Evolutionary conservation across 2,888 invertebrate genomes (phyloP).

Genomic region (Sericinus montela): DNA sequence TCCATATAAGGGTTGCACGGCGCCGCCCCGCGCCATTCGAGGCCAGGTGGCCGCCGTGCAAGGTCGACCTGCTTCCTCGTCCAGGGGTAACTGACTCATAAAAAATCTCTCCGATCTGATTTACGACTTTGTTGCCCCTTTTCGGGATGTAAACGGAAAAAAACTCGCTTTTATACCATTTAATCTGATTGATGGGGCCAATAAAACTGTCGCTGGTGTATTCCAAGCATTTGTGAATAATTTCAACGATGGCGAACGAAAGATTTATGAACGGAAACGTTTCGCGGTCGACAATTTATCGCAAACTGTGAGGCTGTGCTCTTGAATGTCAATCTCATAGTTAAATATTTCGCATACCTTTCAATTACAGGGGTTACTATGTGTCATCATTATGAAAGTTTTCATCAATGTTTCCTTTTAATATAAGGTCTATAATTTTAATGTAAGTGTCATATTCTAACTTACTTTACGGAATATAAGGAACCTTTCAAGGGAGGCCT

Average conservation of each 20-base stretch:
- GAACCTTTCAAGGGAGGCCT: too few relatives aligned
- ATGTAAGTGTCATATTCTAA: too few relatives aligned
- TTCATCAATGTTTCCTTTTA: too few relatives aligned
- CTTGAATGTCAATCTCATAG: background rate
- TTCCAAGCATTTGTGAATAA: background rate
- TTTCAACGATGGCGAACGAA: background rate
- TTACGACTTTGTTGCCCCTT: conserved; percentile 49
- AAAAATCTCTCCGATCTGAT: conserved; percentile 56
- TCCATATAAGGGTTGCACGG: conserved; percentile 46
- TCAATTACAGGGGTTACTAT: too few relatives aligned
- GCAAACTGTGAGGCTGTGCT: too few relatives aligned
- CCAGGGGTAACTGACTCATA: conserved; percentile 63
- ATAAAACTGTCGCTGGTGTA: conserved; percentile 9
- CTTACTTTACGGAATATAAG: too few relatives aligned
- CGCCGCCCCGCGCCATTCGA: conserved; percentile 43
- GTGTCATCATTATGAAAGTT: too few relatives aligned
- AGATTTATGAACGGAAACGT: conserved; percentile 1
- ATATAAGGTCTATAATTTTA: too few relatives aligned
- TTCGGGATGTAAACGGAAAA: conserved; percentile 44
- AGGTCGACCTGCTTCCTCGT: conserved; percentile 36
- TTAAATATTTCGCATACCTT: too few relatives aligned
- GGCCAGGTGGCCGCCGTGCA: conserved; percentile 38
- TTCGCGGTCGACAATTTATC: background rate
- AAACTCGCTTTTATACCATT: conserved; percentile 23
- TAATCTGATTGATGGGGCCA: conserved; percentile 27